Evolutionary conservation across 2,888 invertebrate genomes (phyloP), one percentile per base, ranked within the genome.

Genomic region (Tolmerus cingulatus): DNA sequence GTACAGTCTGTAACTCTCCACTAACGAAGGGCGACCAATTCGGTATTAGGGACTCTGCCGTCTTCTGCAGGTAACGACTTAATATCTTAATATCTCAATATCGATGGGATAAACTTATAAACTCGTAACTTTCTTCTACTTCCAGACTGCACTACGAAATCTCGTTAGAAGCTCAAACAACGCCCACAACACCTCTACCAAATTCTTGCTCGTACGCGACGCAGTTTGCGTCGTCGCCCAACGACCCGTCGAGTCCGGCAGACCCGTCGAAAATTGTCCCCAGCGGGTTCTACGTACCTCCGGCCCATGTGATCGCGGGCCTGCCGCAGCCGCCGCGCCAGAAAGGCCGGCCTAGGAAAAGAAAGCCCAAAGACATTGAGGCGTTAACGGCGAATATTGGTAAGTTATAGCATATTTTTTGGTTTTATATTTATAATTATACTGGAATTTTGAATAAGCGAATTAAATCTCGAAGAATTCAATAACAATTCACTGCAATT

Each of bases 1-100:
- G 98, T 92, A 96, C 96, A 74, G 95, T 96, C 84, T 98, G 98
- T 94, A 96, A 95, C 92, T 95, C 96, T 55, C 96, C 96, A 5
- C 94, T 99, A 88, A 97, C 96, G 87, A 97, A 98, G 91, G 99
- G 99, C 74, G 98, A 99, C 92, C 97, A 97, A 90, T 99, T 98
- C 93, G 98, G 98, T 89, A 97, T 98, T 94, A 95, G 97, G 90
- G 97, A 97, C 90, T 96, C 97, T 87, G 95, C 96, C 89, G 96
- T 98, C 81, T 96, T 97, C 92, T 98, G 98, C 94, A 96, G 97
- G 93, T 95, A 90, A 89, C 57, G 5, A 46, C 30, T 16, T 3
- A 43, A 55, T 40, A 16, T 79, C 66, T n/a, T n/a, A n/a, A n/a
- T n/a, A n/a, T 43, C 30, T 16, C 1, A 43, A 55, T 40, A 16